Percentiles rank a stretch among this genome's conserved stretches.
These are phyloP conservation scores for Dolichomitus sp. DNA, from an alignment of 2,888 invertebrate genomes.

Conservation along the genomic window DNA sequence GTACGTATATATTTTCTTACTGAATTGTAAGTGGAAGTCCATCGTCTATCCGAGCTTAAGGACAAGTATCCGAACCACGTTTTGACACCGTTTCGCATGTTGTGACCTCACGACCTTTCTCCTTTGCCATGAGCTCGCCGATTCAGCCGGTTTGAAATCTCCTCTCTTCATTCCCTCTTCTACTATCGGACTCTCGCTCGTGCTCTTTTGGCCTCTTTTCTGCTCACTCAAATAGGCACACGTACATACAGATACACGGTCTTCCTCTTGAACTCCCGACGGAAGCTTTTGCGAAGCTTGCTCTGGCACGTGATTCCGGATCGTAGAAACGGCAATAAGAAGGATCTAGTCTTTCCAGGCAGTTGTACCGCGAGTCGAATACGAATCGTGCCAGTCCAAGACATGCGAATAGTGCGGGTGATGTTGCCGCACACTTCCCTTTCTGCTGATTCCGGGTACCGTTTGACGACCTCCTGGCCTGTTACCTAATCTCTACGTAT, in stretches of 20 bases:
- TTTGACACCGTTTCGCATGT: slow-evolving; percentile 79
- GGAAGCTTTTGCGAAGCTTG: slow-evolving; percentile 41
- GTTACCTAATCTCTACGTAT: slow-evolving; percentile 48
- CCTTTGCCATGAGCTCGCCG: slow-evolving; percentile 7
- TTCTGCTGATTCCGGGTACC: slow-evolving; percentile 12
- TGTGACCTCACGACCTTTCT: slow-evolving; percentile 21
- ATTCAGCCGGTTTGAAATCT: slow-evolving; percentile 4
- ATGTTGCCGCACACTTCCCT: slow-evolving; percentile 16
- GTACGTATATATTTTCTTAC: background rate
- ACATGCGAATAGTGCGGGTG: slow-evolving; percentile 33
- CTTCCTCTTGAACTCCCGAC: slow-evolving; percentile 25
- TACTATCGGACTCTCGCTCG: slow-evolving; percentile 10
- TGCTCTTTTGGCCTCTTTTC: slow-evolving; percentile 50
- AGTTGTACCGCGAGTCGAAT: slow-evolving; percentile 55
- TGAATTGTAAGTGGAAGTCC: background rate
- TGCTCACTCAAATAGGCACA: slow-evolving; percentile 21
- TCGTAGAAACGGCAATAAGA: slow-evolving; percentile 12
- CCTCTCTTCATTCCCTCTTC: slow-evolving; percentile 32
- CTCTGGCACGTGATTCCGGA: slow-evolving; percentile 51
- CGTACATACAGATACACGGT: slow-evolving; percentile 16
- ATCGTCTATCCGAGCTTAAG: background rate
- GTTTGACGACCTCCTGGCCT: slow-evolving; percentile 18
- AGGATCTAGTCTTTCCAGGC: slow-evolving; percentile 16
- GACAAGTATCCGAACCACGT: slow-evolving; percentile 30
- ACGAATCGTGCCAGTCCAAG: slow-evolving; percentile 49